These are phyloP conservation scores for Flabesymbios commensalis DNA, from an alignment of 2,888 invertebrate genomes.

Conservation along the genomic window DNA sequence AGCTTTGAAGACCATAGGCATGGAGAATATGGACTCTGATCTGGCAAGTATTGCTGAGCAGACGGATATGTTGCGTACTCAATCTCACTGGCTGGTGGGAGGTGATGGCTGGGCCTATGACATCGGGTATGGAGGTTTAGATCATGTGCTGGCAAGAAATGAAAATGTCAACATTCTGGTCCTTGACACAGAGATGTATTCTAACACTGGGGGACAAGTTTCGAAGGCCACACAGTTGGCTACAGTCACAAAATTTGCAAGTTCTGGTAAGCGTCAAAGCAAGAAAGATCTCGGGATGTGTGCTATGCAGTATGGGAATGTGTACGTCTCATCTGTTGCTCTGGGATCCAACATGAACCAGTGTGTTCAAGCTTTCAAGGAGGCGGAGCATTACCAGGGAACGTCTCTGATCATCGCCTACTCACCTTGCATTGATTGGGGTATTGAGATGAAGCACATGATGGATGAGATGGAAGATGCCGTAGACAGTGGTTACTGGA, in stretches of 20 bases:
- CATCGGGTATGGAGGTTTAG: constrained; percentile 39
- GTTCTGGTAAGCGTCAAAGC: constrained; percentile 32
- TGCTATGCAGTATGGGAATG: constrained; percentile 38
- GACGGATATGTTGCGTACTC: constrained; percentile 32
- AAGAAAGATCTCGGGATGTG: constrained; percentile 38
- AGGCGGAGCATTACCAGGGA: constrained; percentile 34
- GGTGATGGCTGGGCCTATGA: constrained; percentile 43
- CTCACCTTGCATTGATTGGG: constrained; percentile 40
- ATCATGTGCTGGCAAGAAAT: constrained; percentile 36
- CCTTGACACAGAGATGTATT: constrained; percentile 40
- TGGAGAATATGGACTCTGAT: constrained; percentile 23
- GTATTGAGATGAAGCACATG: constrained; percentile 40
- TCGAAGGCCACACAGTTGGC: constrained; percentile 38
- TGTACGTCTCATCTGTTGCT: constrained; percentile 37
- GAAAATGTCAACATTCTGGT: constrained; percentile 39
- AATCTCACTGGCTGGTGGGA: constrained; percentile 37
- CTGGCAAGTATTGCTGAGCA: constrained; percentile 17
- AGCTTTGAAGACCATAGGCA: constrained; percentile 15
- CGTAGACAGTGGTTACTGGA: constrained; percentile 38
- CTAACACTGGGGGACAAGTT: constrained; percentile 40
- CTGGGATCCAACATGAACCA: constrained; percentile 38
- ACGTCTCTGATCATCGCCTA: constrained; percentile 37
- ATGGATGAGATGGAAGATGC: constrained; percentile 35
- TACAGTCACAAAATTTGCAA: constrained; percentile 37
- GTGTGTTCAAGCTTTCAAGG: constrained; percentile 37